Conservation (phyloP, 2,113 vertebrate genomes). For the Mormyrus lacerda region DNA sequence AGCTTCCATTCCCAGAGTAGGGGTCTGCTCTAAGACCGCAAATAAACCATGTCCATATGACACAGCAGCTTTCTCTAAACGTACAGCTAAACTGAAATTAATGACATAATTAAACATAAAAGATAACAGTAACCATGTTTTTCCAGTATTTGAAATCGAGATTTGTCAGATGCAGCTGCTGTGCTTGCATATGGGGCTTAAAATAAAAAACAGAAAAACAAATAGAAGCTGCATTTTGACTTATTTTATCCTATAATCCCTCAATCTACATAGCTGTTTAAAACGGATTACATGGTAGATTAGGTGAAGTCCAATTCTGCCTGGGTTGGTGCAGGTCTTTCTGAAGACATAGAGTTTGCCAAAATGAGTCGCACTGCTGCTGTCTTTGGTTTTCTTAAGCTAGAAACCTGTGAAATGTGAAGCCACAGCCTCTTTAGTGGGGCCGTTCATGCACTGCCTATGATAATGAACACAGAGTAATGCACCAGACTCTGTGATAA, state of each 20-base stretch:
- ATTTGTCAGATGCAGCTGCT: neutral
- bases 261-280: slow-evolving; percentile 17
- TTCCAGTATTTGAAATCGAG: neutral
- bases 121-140: neutral
- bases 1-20: too few relatives aligned
- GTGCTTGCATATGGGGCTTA: neutral
- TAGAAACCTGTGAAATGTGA: neutral
- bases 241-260: slow-evolving; percentile 13
- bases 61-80: neutral
- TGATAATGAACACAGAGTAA: neutral
- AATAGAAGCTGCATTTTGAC: slow-evolving; percentile 2
- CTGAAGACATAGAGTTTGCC: neutral
- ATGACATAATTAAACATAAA: neutral
- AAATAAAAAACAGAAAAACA: neutral
- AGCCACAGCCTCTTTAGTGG: neutral
- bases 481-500: neutral
- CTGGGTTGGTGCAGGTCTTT: neutral
- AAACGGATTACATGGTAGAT: slow-evolving; percentile 1
- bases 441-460: neutral
- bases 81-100: neutral
- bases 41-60: neutral
- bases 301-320: neutral
- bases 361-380: neutral
- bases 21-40: neutral
- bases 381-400: neutral